A percentile compares a stretch with the other conserved stretches of the same genome.
Evolutionary conservation across 2,113 vertebrate genomes (phyloP).

Genomic region (Leuciscus idus): DNA sequence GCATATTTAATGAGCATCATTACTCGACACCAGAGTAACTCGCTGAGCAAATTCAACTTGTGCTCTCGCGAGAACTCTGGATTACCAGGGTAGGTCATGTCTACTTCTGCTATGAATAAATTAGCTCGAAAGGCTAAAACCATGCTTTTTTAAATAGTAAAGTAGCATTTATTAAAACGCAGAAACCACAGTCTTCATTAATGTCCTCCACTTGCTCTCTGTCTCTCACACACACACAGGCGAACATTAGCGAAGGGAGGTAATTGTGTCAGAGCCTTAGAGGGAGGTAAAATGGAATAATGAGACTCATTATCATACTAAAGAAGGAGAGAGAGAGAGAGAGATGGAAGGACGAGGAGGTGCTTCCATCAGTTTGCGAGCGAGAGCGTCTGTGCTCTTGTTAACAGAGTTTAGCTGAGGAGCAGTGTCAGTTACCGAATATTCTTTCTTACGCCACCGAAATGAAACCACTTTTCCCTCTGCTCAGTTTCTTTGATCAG

Average conservation of each 20-base stretch:
- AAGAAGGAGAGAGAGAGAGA: background rate
- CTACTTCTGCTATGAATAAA: background rate
- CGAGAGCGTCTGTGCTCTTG: conserved; percentile 5
- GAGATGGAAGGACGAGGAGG: background rate
- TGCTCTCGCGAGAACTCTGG: too few species aligned
- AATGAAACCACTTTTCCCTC: conserved; percentile 30
- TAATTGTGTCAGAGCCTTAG: conserved; percentile 54
- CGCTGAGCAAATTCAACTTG: too few species aligned
- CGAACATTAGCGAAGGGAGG: conserved; percentile 45
- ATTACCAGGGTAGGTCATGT: background rate
- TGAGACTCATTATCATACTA: conserved; percentile 49
- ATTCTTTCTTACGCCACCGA: background rate
- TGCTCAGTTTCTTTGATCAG: conserved; percentile 10
- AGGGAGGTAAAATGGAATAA: conserved; percentile 55
- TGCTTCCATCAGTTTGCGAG: background rate
- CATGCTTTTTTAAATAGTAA: background rate
- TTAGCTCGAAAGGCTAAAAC: background rate
- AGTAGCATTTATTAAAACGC: background rate
- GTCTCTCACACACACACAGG: conserved; percentile 14
- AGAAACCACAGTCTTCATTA: background rate
- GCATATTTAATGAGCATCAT: too few species aligned
- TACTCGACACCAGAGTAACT: too few species aligned
- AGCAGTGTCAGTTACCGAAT: conserved; percentile 26
- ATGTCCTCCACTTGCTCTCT: background rate
- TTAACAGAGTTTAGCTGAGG: conserved; percentile 36